Evolutionary conservation across 2,113 vertebrate species (phyloP), one percentile per base, ranked within the genome.

Genomic region (Prionailurus bengalensis): DNA sequence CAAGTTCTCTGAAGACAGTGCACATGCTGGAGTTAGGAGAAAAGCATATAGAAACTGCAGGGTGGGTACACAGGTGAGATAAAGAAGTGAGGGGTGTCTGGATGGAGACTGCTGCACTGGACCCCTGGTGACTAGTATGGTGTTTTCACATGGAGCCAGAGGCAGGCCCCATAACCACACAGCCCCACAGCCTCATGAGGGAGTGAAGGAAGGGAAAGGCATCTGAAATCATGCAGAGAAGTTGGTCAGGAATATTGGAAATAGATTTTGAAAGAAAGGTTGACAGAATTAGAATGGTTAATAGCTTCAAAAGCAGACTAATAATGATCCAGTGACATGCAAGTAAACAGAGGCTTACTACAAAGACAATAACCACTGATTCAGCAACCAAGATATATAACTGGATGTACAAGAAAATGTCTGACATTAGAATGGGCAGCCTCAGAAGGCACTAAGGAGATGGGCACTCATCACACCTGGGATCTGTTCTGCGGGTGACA

Each of bases 131-230:
- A 21, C 39, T 11, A 23, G 10, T 7, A 48, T 3, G 12, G 16
- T 3, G 21, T 7, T 31, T 31, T 25, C 33, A 10, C 13, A 16
- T 0, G 15, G 11, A 73, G 16, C 19, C 29, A 39, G 36, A 39
- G n/a, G 7, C 23, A n/a, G 12, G 11, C 45, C 63, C 25, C 1
- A 0, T 17, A 11, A 42, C 13, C 13, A 6, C 21, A 27, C 25
- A 65, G 5, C 29, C 36, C 4, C 17, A 13, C 0, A 0, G 15
- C 39, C 29, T 65, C 70, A 31, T 25, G 13, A 74, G 70, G 61
- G 5, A 13, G 5, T 65, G 23, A 45, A 51, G 5, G n/a, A 36
- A 25, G 14, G 39, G 42, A 70, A 65, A 31, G 7, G 3, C 21
- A 1, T 27, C 15, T 25, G 23, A 25, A 66, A 17, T 1, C 14